These are phyloP conservation scores for Tuta absoluta DNA, from an alignment of 2,888 invertebrate genomes.

Conservation along the genomic window DNA sequence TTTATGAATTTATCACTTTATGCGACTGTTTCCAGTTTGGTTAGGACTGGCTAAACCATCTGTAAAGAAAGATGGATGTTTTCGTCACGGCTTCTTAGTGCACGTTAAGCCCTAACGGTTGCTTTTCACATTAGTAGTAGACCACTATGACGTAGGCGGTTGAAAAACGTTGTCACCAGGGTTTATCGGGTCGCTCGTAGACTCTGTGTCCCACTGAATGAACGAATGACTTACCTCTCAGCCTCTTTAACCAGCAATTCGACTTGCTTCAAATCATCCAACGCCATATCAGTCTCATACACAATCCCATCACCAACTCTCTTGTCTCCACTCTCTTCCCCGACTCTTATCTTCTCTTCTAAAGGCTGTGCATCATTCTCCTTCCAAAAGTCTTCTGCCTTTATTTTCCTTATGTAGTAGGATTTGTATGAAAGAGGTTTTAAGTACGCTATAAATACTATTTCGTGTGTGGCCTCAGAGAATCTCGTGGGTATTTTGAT, in stretches of 20 bases:
- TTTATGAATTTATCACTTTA: too few relatives aligned
- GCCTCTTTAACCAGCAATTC: background rate
- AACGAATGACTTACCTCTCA: background rate
- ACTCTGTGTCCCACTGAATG: too few relatives aligned
- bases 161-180: too few relatives aligned
- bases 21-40: too few relatives aligned
- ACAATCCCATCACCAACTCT: background rate
- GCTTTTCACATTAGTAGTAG: too few relatives aligned
- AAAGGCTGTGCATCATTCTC: too few relatives aligned
- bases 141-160: too few relatives aligned
- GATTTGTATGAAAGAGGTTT: constrained; percentile 86
- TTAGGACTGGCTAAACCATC: too few relatives aligned
- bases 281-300: background rate
- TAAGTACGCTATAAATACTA: constrained; percentile 85
- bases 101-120: too few relatives aligned
- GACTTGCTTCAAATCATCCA: background rate
- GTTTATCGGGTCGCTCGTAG: too few relatives aligned
- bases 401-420: constrained; percentile 72
- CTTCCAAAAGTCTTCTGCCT: background rate
- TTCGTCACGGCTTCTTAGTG: too few relatives aligned
- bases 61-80: too few relatives aligned
- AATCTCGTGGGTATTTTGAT: constrained; percentile 80
- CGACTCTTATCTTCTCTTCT: background rate
- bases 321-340: background rate
- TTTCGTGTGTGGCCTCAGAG: constrained; percentile 84